phyloP scores from a whole-genome alignment of 1,140 invertebrate genomes.

The Cyphomyrmex costatus region DNA sequence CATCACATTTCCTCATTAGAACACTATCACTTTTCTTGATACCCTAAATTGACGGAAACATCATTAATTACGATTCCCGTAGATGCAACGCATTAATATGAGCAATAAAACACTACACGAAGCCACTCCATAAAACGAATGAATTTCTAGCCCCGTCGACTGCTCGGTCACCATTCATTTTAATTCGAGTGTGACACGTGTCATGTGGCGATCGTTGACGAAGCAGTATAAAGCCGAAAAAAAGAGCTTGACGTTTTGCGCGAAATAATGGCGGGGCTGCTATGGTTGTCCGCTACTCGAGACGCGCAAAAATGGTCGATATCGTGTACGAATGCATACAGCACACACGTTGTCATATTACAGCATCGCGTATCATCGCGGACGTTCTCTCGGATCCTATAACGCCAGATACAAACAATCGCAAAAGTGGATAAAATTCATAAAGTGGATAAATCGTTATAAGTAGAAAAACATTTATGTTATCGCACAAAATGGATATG shows the following conservation, averaged over 20 bases:
- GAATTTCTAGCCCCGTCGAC: slow-evolving; percentile 17
- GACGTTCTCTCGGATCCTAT: background rate
- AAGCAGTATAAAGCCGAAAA: background rate
- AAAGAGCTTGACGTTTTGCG: slow-evolving; percentile 13
- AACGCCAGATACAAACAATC: background rate
- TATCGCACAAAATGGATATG: background rate
- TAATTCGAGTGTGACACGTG: slow-evolving; percentile 31
- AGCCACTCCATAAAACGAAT: slow-evolving; percentile 6
- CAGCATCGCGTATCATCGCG: background rate
- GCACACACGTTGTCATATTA: background rate
- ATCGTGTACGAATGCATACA: slow-evolving; percentile 1
- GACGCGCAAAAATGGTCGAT: slow-evolving; percentile 48
- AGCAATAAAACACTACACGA: background rate
- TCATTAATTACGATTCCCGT: background rate
- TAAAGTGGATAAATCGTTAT: background rate
- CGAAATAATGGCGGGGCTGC: slow-evolving; percentile 24
- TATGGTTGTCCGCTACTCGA: slow-evolving; percentile 37
- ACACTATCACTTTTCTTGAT: background rate
- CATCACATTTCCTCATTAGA: background rate
- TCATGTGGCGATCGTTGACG: slow-evolving; percentile 39
- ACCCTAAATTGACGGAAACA: background rate
- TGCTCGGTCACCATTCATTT: slow-evolving; percentile 25
- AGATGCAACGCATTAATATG: background rate
- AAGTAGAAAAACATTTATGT: background rate
- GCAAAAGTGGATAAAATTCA: background rate